Percentiles rank a stretch among this genome's conserved stretches.
Conservation (phyloP, 2,113 vertebrate species). For the Lipophrys pholis region DNA sequence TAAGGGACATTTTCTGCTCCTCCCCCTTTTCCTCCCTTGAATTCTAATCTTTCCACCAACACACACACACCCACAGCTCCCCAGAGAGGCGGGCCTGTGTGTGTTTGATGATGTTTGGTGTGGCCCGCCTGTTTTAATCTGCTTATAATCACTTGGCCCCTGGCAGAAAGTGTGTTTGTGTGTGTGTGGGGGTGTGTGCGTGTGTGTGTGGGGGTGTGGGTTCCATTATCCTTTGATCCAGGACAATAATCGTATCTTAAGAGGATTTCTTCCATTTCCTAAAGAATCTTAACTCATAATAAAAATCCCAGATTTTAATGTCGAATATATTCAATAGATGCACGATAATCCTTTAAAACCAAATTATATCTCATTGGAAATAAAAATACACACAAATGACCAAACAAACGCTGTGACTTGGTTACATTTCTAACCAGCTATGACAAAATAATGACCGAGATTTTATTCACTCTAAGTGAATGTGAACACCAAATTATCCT, state of each 20-base stretch:
- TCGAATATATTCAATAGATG: slow-evolving; percentile 18
- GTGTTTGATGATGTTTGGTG: slow-evolving; percentile 73
- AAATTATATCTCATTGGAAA: not conserved
- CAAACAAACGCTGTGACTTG: not conserved
- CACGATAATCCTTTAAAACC: slow-evolving; percentile 44
- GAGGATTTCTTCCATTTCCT: slow-evolving; percentile 64
- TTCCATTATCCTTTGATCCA: slow-evolving; percentile 28
- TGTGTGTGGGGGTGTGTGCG: slow-evolving; percentile 10
- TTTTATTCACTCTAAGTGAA: slow-evolving; percentile 14
- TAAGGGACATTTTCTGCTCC: slow-evolving; percentile 45
- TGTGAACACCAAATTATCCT: slow-evolving; percentile 13
- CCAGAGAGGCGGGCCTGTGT: slow-evolving; percentile 49
- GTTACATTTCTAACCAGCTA: not conserved
- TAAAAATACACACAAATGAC: not conserved
- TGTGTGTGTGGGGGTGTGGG: not conserved
- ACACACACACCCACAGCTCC: slow-evolving; percentile 4
- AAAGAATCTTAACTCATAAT: slow-evolving; percentile 37
- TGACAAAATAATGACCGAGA: not conserved
- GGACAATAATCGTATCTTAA: slow-evolving; percentile 64
- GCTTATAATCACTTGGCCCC: slow-evolving; percentile 65
- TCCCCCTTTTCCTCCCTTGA: slow-evolving; percentile 29
- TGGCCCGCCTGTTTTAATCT: slow-evolving; percentile 73
- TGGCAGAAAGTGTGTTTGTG: slow-evolving; percentile 37
- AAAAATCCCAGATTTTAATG: slow-evolving; percentile 31
- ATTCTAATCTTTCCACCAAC: slow-evolving; percentile 56